Conservation (phyloP, 2,113 vertebrate species). For the Clarias batrachus region DNA sequence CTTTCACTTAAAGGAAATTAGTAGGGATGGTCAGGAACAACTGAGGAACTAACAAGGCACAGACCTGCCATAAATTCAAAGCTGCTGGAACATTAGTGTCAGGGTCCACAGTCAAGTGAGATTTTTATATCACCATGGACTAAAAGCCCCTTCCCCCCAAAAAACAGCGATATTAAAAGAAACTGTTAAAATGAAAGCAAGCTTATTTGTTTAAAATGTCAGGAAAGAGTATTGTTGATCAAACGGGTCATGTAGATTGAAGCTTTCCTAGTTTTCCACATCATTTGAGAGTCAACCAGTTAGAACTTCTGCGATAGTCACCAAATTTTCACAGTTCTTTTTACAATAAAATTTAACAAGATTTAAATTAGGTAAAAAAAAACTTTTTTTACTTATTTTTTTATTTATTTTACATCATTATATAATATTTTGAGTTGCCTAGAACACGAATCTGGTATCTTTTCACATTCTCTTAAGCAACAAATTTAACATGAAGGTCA, state of each 20-base stretch:
- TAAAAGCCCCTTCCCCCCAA: too few species aligned
- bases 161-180: too few species aligned
- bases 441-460: background rate
- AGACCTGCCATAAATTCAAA: too few species aligned
- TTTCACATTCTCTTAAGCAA: background rate
- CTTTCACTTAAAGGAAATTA: too few species aligned
- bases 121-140: too few species aligned
- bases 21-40: too few species aligned
- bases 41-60: too few species aligned
- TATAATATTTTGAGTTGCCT: background rate
- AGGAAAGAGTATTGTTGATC: background rate
- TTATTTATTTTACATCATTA: background rate
- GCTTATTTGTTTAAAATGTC: too few species aligned
- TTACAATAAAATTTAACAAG: background rate
- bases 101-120: too few species aligned
- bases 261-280: background rate
- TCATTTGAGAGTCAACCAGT: background rate
- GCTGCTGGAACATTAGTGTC: too few species aligned
- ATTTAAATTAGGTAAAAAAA: background rate
- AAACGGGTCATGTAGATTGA: background rate
- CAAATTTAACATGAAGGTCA: slow-evolving; percentile 3
- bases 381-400: background rate
- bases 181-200: too few species aligned
- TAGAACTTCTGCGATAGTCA: background rate
- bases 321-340: background rate